phyloP scores from a whole-genome alignment of 1,140 invertebrate species.

The Chrysopa pallens region DNA sequence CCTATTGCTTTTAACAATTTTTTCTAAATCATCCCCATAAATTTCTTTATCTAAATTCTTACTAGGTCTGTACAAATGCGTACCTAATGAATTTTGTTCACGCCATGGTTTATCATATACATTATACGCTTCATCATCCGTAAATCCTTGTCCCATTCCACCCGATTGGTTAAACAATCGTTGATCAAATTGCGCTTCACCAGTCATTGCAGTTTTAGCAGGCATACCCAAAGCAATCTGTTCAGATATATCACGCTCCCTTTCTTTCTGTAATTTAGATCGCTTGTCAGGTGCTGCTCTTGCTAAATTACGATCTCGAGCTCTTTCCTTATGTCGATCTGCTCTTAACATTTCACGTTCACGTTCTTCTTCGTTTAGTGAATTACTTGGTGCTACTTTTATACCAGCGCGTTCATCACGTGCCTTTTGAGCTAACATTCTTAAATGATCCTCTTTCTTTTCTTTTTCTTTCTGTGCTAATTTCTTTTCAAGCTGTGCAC shows the following conservation, averaged over 20 bases:
- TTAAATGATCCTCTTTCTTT: conserved; percentile 90
- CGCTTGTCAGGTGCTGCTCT: conserved; percentile 87
- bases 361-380: conserved; percentile 44
- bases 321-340: conserved; percentile 81
- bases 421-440: conserved; percentile 86
- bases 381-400: conserved; percentile 24
- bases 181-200: conserved; percentile 88
- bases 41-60: conserved; percentile 79
- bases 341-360: conserved; percentile 81
- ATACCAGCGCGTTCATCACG: conserved; percentile 85
- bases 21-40: conserved; percentile 74
- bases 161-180: conserved; percentile 88
- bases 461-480: conserved; percentile 96
- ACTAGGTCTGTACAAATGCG: conserved; percentile 82
- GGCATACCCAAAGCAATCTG: conserved; percentile 95
- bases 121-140: conserved; percentile 94
- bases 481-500: conserved; percentile 91
- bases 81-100: conserved; percentile 60
- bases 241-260: conserved; percentile 95
- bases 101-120: conserved; percentile 95
- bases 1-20: conserved; percentile 75
- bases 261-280: conserved; percentile 71
- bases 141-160: conserved; percentile 85
- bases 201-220: conserved; percentile 51
- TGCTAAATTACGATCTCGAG: conserved; percentile 81